Evolutionary conservation across 2,888 invertebrate species (phyloP).

Genomic region (Drosophila sordidula): DNA sequence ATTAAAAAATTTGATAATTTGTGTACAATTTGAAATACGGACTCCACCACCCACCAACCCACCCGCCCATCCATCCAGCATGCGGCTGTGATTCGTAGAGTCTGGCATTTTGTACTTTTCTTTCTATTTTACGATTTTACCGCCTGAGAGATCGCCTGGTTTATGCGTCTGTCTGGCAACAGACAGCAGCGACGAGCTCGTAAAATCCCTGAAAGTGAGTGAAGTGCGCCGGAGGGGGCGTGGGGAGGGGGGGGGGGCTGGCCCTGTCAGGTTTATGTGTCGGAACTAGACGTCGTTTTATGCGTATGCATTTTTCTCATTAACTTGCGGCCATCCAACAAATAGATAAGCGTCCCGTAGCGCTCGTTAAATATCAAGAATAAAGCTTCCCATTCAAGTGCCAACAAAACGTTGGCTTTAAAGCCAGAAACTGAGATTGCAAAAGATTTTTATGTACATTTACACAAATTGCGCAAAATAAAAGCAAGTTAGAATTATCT

Average conservation of each 20-base stretch:
- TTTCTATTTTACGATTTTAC: conserved; percentile 64
- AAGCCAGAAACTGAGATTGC: conserved; percentile 34
- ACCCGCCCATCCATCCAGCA: not conserved
- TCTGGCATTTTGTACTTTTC: conserved; percentile 33
- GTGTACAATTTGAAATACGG: conserved; percentile 30
- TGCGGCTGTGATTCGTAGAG: conserved; percentile 34
- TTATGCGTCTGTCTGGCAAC: conserved; percentile 69
- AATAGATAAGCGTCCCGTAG: conserved; percentile 64
- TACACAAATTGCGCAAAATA: not conserved
- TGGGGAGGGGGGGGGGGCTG: not conserved
- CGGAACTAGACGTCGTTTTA: conserved; percentile 75
- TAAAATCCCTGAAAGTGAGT: conserved; percentile 46
- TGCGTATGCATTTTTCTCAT: conserved; percentile 74
- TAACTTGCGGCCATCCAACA: conserved; percentile 62
- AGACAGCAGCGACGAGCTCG: conserved; percentile 53
- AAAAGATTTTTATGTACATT: conserved; percentile 27
- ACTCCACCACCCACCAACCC: not conserved
- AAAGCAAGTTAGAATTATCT: not conserved
- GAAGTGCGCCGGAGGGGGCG: not conserved
- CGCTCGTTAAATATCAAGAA: conserved; percentile 56
- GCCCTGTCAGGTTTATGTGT: conserved; percentile 58
- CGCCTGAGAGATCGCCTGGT: conserved; percentile 59
- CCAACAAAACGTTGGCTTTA: conserved; percentile 47
- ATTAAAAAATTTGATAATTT: conserved; percentile 37
- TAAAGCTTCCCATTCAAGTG: conserved; percentile 43